phyloP scores from a whole-genome alignment of 1,140 invertebrate genomes.

The Lasaia peninsularis region DNA sequence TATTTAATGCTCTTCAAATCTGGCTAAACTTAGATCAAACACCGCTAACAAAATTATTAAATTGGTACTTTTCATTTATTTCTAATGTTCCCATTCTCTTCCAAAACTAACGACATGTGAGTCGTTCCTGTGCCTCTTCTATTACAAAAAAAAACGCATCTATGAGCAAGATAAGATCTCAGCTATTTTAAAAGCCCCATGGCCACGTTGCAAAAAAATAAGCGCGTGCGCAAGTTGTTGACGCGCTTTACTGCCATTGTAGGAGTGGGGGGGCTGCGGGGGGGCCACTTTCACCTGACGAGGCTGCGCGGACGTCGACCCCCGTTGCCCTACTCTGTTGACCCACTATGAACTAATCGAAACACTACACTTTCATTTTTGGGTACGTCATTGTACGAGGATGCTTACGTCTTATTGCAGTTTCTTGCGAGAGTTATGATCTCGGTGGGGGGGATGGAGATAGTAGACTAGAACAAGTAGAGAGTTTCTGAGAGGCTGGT shows the following conservation, averaged over 20 bases:
- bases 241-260: conserved; percentile 51
- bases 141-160: neutral
- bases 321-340: conserved; percentile 70
- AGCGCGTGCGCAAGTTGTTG: conserved; percentile 62
- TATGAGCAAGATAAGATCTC: conserved; percentile 52
- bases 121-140: too few species aligned
- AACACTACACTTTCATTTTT: conserved; percentile 74
- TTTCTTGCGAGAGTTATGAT: conserved; percentile 40
- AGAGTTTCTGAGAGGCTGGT: conserved; percentile 46
- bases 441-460: conserved; percentile 38
- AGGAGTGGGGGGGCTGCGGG: conserved; percentile 46
- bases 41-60: too few species aligned
- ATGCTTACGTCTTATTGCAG: conserved; percentile 55
- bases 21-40: too few species aligned
- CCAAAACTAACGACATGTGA: neutral
- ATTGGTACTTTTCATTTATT: too few species aligned
- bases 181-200: conserved; percentile 67
- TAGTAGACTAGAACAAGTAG: conserved; percentile 43
- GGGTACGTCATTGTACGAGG: conserved; percentile 59
- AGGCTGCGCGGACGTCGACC: conserved; percentile 74
- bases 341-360: conserved; percentile 67
- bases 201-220: conserved; percentile 72
- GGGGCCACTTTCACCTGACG: conserved; percentile 71
- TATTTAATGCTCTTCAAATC: too few species aligned
- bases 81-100: too few species aligned